A percentile compares a stretch with the other conserved stretches of the same genome.
Conservation (phyloP, 1,140 invertebrate genomes). For the Formica selysi region DNA sequence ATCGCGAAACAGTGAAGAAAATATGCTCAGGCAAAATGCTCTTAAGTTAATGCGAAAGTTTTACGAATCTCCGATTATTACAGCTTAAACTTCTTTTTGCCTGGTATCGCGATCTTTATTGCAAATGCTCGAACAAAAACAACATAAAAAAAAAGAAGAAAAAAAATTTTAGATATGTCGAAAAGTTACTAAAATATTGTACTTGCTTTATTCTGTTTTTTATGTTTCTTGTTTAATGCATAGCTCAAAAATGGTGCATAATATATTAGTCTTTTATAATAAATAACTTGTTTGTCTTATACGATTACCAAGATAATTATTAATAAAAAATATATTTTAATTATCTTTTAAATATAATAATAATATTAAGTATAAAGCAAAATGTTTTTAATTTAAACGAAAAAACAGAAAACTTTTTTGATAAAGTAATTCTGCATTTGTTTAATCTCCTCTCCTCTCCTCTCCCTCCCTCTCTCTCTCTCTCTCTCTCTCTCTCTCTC, state of each 20-base stretch:
- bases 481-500: too few species aligned
- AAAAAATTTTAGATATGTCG: constrained; percentile 6
- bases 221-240: neutral
- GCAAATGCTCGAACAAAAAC: constrained; percentile 10
- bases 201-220: neutral
- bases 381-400: neutral
- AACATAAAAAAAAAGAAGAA: neutral
- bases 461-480: too few species aligned
- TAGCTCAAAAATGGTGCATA: neutral
- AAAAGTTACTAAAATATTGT: neutral
- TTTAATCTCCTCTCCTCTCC: neutral
- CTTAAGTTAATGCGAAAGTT: constrained; percentile 49
- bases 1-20: constrained; percentile 27
- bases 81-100: constrained; percentile 6
- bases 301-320: neutral
- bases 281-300: neutral
- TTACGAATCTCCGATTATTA: constrained; percentile 47
- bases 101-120: constrained; percentile 6
- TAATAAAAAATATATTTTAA: neutral
- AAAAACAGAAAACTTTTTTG: neutral
- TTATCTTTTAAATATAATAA: constrained; percentile 4
- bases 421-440: neutral
- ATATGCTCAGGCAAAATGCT: neutral
- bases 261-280: neutral
- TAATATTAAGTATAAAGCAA: neutral